Conservation (phyloP, 2,888 invertebrate genomes). For the Periphyllus acericola region DNA sequence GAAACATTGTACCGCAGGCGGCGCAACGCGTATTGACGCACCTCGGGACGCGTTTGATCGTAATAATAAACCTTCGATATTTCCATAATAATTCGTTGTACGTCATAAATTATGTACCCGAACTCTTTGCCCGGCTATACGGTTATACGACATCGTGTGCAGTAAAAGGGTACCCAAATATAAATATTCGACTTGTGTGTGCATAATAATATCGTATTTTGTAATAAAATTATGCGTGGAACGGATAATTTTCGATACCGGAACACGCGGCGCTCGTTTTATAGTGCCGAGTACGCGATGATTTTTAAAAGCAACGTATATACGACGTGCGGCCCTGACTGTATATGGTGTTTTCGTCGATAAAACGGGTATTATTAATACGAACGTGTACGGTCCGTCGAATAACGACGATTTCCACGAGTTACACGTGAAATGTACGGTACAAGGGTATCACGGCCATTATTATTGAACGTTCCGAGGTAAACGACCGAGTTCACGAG, state of each 20-base stretch:
- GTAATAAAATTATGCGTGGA: not conserved
- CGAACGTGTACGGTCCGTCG: no score
- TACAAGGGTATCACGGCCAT: no score
- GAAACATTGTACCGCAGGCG: no score
- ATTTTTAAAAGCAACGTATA: not conserved
- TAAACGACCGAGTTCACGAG: no score
- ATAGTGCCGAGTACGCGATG: not conserved
- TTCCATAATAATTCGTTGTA: not conserved
- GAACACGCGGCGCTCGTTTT: not conserved
- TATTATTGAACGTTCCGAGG: no score
- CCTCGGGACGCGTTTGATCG: not conserved
- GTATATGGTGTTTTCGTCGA: no score
- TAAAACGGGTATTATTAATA: no score
- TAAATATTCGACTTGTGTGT: not conserved
- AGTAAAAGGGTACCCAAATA: not conserved
- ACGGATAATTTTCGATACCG: not conserved
- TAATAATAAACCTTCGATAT: not conserved
- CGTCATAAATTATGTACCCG: not conserved
- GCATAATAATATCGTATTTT: not conserved
- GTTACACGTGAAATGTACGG: no score
- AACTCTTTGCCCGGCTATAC: not conserved
- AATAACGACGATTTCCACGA: no score
- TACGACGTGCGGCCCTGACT: no score
- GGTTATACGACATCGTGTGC: not conserved
- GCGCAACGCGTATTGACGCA: not conserved